A percentile compares a stretch with the other conserved stretches of the same genome.
These are phyloP conservation scores for Rhyacophila brunnea DNA, from an alignment of 1,140 invertebrate genomes.

Conservation along the genomic window DNA sequence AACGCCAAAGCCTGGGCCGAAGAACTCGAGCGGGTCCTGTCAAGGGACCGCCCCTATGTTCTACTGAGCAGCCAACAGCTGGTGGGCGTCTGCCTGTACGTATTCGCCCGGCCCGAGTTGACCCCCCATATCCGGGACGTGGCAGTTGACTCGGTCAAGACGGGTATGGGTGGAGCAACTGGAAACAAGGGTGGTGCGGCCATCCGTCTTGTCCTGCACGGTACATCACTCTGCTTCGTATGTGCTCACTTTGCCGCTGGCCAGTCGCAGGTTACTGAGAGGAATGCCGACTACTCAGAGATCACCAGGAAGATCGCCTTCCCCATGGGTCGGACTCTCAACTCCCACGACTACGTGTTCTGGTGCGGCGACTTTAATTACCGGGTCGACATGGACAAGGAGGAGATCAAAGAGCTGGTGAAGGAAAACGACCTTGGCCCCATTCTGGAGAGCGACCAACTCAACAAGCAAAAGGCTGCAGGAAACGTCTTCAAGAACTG, in stretches of 20 bases:
- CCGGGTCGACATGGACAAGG: conserved; percentile 92
- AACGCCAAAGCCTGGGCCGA: conserved; percentile 96
- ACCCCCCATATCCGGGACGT: conserved; percentile 89
- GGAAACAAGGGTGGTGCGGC: conserved; percentile 97
- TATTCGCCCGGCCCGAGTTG: conserved; percentile 88
- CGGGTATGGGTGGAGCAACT: conserved; percentile 92
- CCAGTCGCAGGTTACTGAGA: conserved; percentile 91
- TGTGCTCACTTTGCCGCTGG: conserved; percentile 99
- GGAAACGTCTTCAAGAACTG: conserved; percentile 94
- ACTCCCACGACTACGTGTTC: conserved; percentile 97
- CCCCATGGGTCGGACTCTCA: conserved; percentile 88
- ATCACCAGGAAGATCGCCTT: conserved; percentile 92
- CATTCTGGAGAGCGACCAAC: conserved; percentile 86
- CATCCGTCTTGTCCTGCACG: conserved; percentile 87
- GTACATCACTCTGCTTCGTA: conserved; percentile 94
- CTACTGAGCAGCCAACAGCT: conserved; percentile 93
- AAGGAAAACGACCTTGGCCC: conserved; percentile 73
- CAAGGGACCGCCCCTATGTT: conserved; percentile 85
- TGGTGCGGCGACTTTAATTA: conserved; percentile 99
- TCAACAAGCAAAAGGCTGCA: conserved; percentile 76
- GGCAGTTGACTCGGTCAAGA: conserved; percentile 94
- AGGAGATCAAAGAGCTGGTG: conserved; percentile 88
- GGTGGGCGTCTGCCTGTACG: conserved; percentile 95
- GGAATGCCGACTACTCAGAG: conserved; percentile 96
- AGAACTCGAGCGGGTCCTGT: conserved; percentile 91